Evolutionary conservation across 1,140 invertebrate genomes (phyloP), one percentile per base, ranked within the genome.

Genomic region (Idris sp.): DNA sequence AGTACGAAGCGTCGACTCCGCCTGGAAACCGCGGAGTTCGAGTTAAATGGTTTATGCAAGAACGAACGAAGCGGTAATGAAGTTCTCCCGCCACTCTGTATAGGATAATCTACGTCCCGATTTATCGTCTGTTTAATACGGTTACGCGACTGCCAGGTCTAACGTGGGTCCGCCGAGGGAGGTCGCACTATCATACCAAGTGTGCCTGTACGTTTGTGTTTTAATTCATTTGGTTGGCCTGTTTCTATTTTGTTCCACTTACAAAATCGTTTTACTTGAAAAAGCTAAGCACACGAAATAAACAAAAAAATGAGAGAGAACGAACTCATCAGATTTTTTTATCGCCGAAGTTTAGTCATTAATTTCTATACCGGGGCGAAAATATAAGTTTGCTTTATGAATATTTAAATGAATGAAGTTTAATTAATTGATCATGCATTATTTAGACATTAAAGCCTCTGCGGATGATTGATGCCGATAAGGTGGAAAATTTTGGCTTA

Each of bases 21-120:
- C 81, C 83, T 83, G 79, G 81, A 85, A 85, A 84, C 84, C 84
- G 82, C 81, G 80, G 75, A 83, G 82, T 85, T 85, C 79, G 81
- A 85, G 84, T 85, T 86, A 85, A 86, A 86, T 86, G 84, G 84
- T 85, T 86, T 86, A 86, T 84, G 84, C 84, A 86, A 86, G 84
- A 85, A 81, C 83, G 84, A 85, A 82, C 84, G 80, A 84, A 84
- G 84, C 81, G 84, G 83, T 85, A 86, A 86, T 86, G 84, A 86
- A 86, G 83, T 86, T 85, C 83, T 84, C 79, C 76, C 72, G 73
- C 61, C 48, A 73, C 59, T 75, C 73, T 80, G 79, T 82, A 81
- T 79, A 79, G 82, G 77, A 84, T 84, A 84, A 85, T 86, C 84
- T 84, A 83, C 81, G 78, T 78, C 69, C 74, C 83, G 82, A 85